Evolutionary conservation across 2,797 vertebrate genomes (phyloP), one percentile per base, ranked within the genome.

Genomic region (Alcedo quadribrachys): DNA sequence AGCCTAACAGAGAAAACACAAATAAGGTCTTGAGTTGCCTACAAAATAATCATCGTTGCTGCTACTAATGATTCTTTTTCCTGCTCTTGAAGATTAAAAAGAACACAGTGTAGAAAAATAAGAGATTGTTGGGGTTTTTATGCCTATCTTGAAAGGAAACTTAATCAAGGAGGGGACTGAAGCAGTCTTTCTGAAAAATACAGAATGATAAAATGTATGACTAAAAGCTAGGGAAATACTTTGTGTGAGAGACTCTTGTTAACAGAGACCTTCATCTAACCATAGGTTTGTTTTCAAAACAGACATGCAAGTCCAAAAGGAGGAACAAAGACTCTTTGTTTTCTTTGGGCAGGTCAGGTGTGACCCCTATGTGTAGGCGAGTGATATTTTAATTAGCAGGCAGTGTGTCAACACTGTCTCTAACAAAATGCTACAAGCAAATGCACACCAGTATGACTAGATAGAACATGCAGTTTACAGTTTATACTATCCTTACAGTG

Each of bases 111-210:
- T 8, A 30, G 7, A 37, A 46, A 77, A 70, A 11, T 16, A 55
- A 24, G 7, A 6, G 7, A 5, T 20, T 51, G 4, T 22, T 33
- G 16, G 16, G 5, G 0, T 4, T 12, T 43, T 55, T n/a, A 73
- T 57, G 25, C 4, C 20, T 17, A 15, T 70, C 9, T 74, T 20
- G 37, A 76, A 75, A 90, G 24, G 35, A 50, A 61, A 6, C 37
- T 78, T 68, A 22, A 63, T 4, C 13, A 70, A 62, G 32, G 40
- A 14, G 8, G 8, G 8, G 4, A 73, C 4, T 42, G 15, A 55
- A 82, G 9, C 5, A 82, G 9, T 11, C 33, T 82, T 74, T 82
- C 57, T 82, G 40, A 45, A 78, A 74, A 79, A 46, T 17, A 20
- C 6, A 70, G 55, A 82, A 17, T 55, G 46, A 65, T 16, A 51